A percentile compares a stretch with the other conserved stretches of the same genome.
Evolutionary conservation across 1,140 invertebrate genomes (phyloP).

Genomic region (Scaptomyza graminum): DNA sequence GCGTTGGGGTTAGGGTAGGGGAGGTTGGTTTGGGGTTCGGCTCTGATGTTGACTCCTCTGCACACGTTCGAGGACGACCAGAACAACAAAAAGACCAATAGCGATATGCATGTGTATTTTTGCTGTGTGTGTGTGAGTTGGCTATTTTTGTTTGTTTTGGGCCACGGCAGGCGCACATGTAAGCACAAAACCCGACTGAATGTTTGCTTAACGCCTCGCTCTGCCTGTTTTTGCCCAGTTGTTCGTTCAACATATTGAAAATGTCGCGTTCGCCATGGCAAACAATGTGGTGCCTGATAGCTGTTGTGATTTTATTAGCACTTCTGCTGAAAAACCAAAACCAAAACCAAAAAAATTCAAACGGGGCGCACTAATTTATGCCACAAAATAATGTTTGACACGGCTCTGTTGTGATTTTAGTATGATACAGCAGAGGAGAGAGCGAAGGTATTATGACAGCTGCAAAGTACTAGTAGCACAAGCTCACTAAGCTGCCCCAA

Average conservation of each 20-base stretch:
- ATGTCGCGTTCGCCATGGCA: slow-evolving; percentile 28
- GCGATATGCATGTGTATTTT: background rate
- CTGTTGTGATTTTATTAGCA: slow-evolving; percentile 42
- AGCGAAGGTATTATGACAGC: slow-evolving; percentile 6
- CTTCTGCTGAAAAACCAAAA: background rate
- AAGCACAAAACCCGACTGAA: slow-evolving; percentile 42
- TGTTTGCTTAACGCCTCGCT: slow-evolving; percentile 44
- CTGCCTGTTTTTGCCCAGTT: slow-evolving; percentile 9
- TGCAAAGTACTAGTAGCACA: background rate
- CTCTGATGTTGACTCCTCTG: slow-evolving; percentile 11
- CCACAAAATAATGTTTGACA: slow-evolving; percentile 11
- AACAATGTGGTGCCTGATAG: background rate
- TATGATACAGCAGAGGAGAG: background rate
- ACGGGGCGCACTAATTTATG: slow-evolving; percentile 16
- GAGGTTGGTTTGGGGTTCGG: background rate
- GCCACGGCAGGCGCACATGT: slow-evolving; percentile 47
- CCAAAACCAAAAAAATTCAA: background rate
- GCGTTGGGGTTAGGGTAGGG: background rate
- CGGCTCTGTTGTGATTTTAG: background rate
- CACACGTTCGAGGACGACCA: slow-evolving; percentile 19
- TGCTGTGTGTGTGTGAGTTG: slow-evolving; percentile 38
- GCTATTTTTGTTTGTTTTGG: slow-evolving; percentile 75
- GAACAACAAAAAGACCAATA: slow-evolving; percentile 13
- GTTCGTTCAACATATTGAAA: slow-evolving; percentile 41
- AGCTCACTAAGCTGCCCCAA: slow-evolving; percentile 25